A percentile compares a stretch with the other conserved stretches of the same genome.
These are phyloP conservation scores for Colostygia pectinataria DNA, from an alignment of 2,888 invertebrate species.

Conservation along the genomic window DNA sequence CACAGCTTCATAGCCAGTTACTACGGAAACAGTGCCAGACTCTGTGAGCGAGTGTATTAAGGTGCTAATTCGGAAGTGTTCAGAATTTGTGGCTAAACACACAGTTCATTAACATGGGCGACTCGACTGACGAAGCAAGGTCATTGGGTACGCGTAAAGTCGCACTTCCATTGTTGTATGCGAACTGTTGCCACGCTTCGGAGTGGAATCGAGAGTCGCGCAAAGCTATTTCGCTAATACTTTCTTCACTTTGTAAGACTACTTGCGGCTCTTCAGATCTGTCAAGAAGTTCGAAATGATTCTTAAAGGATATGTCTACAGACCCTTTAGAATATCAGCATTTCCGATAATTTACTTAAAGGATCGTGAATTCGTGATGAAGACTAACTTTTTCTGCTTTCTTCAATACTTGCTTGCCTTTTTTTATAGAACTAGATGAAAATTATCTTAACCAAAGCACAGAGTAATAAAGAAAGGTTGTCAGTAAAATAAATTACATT, in stretches of 20 bases:
- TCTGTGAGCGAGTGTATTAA: constrained; percentile 43
- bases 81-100: constrained; percentile 35
- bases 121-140: constrained; percentile 46
- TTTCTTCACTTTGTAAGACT: neutral
- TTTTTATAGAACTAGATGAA: no score
- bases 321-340: no score
- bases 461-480: no score
- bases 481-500: no score
- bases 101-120: constrained; percentile 58
- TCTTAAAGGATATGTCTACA: neutral
- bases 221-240: constrained; percentile 2
- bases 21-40: constrained; percentile 4
- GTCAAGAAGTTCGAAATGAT: neutral
- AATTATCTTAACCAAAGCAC: no score
- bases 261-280: neutral
- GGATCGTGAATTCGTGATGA: no score
- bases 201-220: neutral
- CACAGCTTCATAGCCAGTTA: constrained; percentile 6
- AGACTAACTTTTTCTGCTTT: no score
- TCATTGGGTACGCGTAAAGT: constrained; percentile 33
- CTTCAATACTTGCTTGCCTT: no score
- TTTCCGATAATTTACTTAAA: neutral
- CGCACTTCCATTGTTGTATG: constrained; percentile 4
- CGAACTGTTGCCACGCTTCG: constrained; percentile 2
- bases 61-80: constrained; percentile 56